Evolutionary conservation across 1,140 invertebrate species (phyloP), one percentile per base, ranked within the genome.

Genomic region (Conus ventricosus): DNA sequence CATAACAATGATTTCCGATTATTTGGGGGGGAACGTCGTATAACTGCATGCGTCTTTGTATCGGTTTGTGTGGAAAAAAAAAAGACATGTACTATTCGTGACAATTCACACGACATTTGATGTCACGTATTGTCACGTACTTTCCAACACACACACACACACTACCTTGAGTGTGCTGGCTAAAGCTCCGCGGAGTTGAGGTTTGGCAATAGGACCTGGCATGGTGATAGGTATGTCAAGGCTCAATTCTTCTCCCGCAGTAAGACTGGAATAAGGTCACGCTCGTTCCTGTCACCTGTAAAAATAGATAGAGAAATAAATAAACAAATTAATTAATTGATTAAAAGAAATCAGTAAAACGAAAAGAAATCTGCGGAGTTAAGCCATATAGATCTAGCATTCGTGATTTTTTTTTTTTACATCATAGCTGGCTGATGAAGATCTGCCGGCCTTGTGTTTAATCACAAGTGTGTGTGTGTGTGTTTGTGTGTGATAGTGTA

Each of bases 141-240:
- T 60, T 60, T 60, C 57, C 15, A 39, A 39, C 39, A 39, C 39
- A 39, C 39, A 39, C 39, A 39, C 39, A 3, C 39, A 39, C 39
- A 0, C 15, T 51, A 81, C 78, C 78, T 81, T 81, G 8, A 81
- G 78, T 81, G 3, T 81, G 78, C 78, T 81, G n/a, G 78, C 78
- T 20, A 81, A 20, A 27, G 51, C 6, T 81, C 78, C 78, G 10
- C 78, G n/a, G 15, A 81, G 78, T 27, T 81, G 78, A 8, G 78
- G 78, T 81, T 81, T 81, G 5, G 11, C 20, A 6, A 75, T 13
- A 23, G 71, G 71, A 8, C 71, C 71, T 20, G 71, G 20, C 25
- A 25, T 23, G 20, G n/a, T 75, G 71, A 8, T 75, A 1, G 71
- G 25, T 53, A 10, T 17, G 20, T 8, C 39, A 39, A 39, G 39